Conservation (phyloP, 2,113 vertebrate species). For the Quiscalus mexicanus region DNA sequence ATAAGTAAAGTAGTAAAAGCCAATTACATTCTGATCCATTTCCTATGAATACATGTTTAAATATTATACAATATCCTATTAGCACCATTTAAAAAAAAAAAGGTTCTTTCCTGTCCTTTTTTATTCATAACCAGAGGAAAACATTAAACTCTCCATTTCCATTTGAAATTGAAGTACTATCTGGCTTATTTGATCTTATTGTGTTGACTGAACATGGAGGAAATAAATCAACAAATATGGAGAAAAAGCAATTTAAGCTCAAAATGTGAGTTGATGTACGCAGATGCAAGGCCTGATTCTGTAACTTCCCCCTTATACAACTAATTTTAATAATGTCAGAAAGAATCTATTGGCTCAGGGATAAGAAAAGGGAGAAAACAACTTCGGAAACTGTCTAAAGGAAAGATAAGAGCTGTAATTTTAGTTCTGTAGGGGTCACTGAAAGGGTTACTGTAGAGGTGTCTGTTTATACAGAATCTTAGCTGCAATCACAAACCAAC, state of each 20-base stretch:
- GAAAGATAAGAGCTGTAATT: neutral
- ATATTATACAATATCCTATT: neutral
- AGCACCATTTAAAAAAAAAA: neutral
- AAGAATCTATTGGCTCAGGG: neutral
- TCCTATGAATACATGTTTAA: neutral
- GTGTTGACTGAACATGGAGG: neutral
- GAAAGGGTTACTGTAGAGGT: neutral
- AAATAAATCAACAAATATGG: neutral
- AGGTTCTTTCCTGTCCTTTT: neutral
- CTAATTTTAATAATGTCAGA: neutral
- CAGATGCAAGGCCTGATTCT: neutral
- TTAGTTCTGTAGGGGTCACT: neutral
- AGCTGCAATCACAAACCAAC: neutral
- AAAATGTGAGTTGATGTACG: neutral
- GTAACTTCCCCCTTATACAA: neutral
- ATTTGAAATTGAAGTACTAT: neutral
- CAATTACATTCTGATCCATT: slow-evolving; percentile 6
- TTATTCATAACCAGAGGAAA: neutral
- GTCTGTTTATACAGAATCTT: neutral
- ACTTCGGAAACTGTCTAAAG: neutral
- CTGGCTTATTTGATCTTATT: neutral
- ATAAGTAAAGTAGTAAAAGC: neutral
- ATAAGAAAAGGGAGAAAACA: neutral
- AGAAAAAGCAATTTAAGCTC: neutral
- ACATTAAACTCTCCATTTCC: neutral